phyloP scores from a whole-genome alignment of 2,113 vertebrate genomes.

The Nanorana parkeri region DNA sequence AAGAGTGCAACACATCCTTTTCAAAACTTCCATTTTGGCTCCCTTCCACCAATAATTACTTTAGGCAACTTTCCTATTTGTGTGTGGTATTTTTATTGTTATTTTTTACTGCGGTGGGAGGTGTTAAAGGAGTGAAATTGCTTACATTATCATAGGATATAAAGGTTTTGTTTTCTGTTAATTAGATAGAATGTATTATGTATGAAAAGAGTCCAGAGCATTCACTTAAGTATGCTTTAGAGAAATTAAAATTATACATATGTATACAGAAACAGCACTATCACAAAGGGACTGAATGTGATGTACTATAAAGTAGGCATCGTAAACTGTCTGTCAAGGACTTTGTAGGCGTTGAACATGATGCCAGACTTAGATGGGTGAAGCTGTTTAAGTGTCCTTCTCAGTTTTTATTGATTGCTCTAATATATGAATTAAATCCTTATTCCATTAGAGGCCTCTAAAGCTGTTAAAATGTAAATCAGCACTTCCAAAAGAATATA shows the following conservation, averaged over 20 bases:
- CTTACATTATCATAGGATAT: slow-evolving; percentile 18
- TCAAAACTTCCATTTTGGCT: not conserved
- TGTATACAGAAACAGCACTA: slow-evolving; percentile 55
- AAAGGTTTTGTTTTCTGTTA: slow-evolving; percentile 45
- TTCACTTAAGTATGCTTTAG: slow-evolving; percentile 56
- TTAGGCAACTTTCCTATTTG: not conserved
- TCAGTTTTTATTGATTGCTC: slow-evolving; percentile 55
- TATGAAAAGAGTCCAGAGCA: slow-evolving; percentile 50
- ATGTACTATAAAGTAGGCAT: slow-evolving; percentile 59
- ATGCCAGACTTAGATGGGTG: slow-evolving; percentile 59
- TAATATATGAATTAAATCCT: slow-evolving; percentile 58
- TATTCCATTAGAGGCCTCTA: slow-evolving; percentile 62
- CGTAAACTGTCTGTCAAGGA: slow-evolving; percentile 56
- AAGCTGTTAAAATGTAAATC: slow-evolving; percentile 59
- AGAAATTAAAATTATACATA: slow-evolving; percentile 58
- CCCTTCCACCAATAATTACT: not conserved
- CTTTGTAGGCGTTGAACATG: slow-evolving; percentile 48
- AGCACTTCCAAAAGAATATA: slow-evolving; percentile 57
- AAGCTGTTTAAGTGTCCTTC: slow-evolving; percentile 51
- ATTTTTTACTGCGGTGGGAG: not conserved
- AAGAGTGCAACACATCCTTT: not conserved
- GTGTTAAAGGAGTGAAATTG: slow-evolving; percentile 7
- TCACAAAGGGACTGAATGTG: slow-evolving; percentile 52
- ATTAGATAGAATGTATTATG: slow-evolving; percentile 56
- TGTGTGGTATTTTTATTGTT: slow-evolving; percentile 7